Evolutionary conservation across 2,888 invertebrate species (phyloP), one percentile per base, ranked within the genome.

Genomic region (Archips xylosteana): DNA sequence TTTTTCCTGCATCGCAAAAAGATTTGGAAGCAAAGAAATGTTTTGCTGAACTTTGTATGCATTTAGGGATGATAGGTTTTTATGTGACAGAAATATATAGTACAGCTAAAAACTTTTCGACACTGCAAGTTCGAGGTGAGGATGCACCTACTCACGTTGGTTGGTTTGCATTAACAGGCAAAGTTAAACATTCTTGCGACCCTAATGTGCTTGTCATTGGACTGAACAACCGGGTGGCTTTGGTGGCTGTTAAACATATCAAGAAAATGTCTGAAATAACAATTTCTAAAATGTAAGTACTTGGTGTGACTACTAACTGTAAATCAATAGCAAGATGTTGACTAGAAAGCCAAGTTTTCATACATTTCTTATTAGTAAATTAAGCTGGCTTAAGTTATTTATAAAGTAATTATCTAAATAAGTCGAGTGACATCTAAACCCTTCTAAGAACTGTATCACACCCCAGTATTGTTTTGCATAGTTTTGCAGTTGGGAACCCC

Each of bases 21-120:
- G 32, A 79, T 67, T 34, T 66, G 2, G 71, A 68, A 57, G 83
- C 83, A 0, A 69, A 79, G 8, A 57, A 66, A 12, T 78, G 78
- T 5, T 15, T 81, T 12, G 77, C 71, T 3, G 78, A 78, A 62
- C 64, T 82, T 10, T 75, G 81, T 68, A 76, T 83, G 74, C 76
- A 69, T 57, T 59, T 81, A 3, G 54, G 64, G 3, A n/a, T 42
- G 3, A 42, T 32, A 32, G 39, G 45, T 61, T 2, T 10, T 39
- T 6, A 60, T 23, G 34, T 47, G 8, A 63, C 63, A 3, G 49
- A 36, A n/a, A 15, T 66, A 10, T 10, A 51, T 2, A 57, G 36
- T 63, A 36, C 67, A 23, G 74, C 65, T n/a, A 32, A 62, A 10
- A 71, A 64, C 1, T 34, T 67, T 13, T 32, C n/a, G 1, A n/a